phyloP scores from a whole-genome alignment of 1,140 invertebrate genomes.

The Drosophila orosa region DNA sequence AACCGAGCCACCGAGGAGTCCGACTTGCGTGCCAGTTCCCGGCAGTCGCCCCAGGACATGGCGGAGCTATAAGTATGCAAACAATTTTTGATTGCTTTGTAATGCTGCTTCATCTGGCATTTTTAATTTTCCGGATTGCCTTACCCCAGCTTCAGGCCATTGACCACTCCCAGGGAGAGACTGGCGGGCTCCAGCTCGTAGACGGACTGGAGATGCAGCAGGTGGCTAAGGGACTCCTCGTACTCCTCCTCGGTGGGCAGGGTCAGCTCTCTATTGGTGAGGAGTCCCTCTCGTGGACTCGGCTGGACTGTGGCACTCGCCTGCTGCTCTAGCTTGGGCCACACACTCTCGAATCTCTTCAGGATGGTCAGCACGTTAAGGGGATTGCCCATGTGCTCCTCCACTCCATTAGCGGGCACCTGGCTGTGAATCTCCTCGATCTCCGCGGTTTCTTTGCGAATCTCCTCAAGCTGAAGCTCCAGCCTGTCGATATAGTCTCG shows the following conservation, averaged over 20 bases:
- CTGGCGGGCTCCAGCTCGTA: constrained; percentile 64
- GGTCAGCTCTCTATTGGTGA: constrained; percentile 5
- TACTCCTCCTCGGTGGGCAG: constrained; percentile 72
- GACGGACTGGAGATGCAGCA: constrained; percentile 70
- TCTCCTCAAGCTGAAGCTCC: constrained; percentile 41
- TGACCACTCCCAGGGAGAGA: constrained; percentile 66
- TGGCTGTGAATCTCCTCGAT: constrained; percentile 90
- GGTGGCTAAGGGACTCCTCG: constrained; percentile 57
- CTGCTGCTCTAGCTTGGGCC: constrained; percentile 85
- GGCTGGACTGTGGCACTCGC: constrained; percentile 44
- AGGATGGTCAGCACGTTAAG: constrained; percentile 98
- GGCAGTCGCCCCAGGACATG: constrained; percentile 81
- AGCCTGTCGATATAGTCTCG: constrained; percentile 58
- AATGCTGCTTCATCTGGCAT: constrained; percentile 3
- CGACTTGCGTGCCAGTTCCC: constrained; percentile 70
- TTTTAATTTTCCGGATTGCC: constrained; percentile 2
- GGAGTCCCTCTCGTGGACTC: constrained; percentile 1
- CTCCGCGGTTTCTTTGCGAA: constrained; percentile 36
- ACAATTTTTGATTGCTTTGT: constrained; percentile 45
- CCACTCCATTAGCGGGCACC: constrained; percentile 89
- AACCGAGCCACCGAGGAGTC: constrained; percentile 69
- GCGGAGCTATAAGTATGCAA: constrained; percentile 56
- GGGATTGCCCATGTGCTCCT: constrained; percentile 95
- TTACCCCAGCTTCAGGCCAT: constrained; percentile 77
- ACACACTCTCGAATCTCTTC: constrained; percentile 95